A percentile compares a stretch with the other conserved stretches of the same genome.
Conservation (phyloP, 2,113 vertebrate genomes). For the Phyllostomus discolor region DNA sequence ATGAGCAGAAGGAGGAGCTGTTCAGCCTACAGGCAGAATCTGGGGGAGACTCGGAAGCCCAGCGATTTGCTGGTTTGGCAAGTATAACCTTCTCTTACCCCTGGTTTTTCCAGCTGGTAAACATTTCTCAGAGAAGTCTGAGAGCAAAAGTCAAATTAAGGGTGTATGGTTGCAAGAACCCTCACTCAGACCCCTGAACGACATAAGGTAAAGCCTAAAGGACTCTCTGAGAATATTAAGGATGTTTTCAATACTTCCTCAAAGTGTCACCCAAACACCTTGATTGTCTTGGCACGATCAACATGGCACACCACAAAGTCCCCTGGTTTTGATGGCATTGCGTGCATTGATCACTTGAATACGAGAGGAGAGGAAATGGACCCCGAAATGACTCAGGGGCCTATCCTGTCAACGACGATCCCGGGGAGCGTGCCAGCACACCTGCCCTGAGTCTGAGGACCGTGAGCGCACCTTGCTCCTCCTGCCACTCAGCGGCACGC, state of each 20-base stretch:
- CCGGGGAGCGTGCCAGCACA: background rate
- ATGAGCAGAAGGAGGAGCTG: background rate
- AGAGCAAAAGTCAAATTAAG: background rate
- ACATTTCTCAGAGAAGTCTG: background rate
- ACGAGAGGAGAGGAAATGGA: background rate
- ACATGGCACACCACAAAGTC: background rate
- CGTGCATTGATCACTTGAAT: background rate
- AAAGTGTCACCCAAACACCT: background rate
- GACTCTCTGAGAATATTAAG: background rate
- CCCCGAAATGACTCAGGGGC: background rate
- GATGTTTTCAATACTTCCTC: background rate
- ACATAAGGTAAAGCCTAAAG: background rate
- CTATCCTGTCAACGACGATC: background rate
- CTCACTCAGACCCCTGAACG: background rate
- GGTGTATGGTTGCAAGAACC: background rate
- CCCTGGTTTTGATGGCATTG: background rate
- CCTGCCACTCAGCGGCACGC: background rate
- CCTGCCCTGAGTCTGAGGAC: background rate
- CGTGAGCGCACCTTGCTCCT: background rate
- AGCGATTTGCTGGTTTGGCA: background rate
- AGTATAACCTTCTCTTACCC: background rate
- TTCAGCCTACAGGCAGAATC: background rate
- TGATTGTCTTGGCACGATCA: background rate
- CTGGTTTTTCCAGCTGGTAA: background rate
- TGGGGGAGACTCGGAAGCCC: background rate